A percentile compares a stretch with the other conserved stretches of the same genome.
phyloP scores from a whole-genome alignment of 1,140 invertebrate genomes.

The Mizuhopecten yessoensis region DNA sequence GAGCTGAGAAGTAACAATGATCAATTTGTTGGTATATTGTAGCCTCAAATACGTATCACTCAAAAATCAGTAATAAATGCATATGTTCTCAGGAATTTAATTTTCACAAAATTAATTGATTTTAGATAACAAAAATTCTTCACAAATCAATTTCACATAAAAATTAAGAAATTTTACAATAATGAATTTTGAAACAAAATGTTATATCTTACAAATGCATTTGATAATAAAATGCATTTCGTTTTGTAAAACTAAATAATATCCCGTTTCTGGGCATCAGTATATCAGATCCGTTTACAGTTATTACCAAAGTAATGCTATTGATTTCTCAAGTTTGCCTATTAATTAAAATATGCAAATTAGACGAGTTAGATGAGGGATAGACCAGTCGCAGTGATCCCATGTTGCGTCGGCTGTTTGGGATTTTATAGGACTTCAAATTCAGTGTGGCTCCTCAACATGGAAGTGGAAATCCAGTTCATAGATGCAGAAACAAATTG shows the following conservation, averaged over 20 bases:
- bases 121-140: background rate
- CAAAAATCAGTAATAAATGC: background rate
- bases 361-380: background rate
- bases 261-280: background rate
- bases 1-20: background rate
- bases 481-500: conserved; percentile 19
- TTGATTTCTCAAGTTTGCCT: background rate
- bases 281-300: background rate
- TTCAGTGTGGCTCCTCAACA: background rate
- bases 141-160: background rate
- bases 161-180: background rate
- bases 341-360: conserved; percentile 40
- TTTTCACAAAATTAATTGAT: background rate
- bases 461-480: conserved; percentile 23
- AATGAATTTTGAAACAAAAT: background rate
- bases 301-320: conserved; percentile 1
- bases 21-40: background rate
- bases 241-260: background rate
- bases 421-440: conserved; percentile 25
- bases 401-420: background rate
- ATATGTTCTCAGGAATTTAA: background rate
- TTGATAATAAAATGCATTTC: conserved; percentile 8
- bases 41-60: background rate
- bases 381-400: background rate
- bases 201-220: background rate